These are phyloP conservation scores for Orius insidiosus DNA, from an alignment of 1,140 invertebrate genomes.

Conservation along the genomic window DNA sequence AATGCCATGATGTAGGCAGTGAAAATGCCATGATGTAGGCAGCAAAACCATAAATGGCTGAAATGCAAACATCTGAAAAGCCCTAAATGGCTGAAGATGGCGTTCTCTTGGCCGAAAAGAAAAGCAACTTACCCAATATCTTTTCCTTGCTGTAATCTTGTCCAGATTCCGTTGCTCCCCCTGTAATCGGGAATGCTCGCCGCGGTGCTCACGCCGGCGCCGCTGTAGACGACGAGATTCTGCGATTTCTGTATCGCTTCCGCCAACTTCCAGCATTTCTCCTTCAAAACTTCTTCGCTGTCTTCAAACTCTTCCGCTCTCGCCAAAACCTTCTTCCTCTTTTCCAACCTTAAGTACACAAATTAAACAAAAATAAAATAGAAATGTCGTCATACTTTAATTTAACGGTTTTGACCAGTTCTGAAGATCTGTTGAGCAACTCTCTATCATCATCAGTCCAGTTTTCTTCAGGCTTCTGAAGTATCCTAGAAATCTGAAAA, in stretches of 20 bases:
- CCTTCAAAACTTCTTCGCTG: constrained; percentile 44
- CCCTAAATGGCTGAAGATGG: too few species aligned
- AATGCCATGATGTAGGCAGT: too few species aligned
- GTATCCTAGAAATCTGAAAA: constrained; percentile 46
- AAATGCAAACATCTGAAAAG: too few species aligned
- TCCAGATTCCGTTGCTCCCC: constrained; percentile 79
- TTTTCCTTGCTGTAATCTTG: constrained; percentile 61
- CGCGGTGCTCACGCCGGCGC: constrained; percentile 89
- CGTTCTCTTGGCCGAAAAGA: too few species aligned
- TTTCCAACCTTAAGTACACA: constrained; percentile 33
- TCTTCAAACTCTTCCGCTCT: constrained; percentile 64
- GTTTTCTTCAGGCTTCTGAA: constrained; percentile 42
- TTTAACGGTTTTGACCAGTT: constrained; percentile 50
- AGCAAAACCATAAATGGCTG: too few species aligned
- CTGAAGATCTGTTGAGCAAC: constrained; percentile 42
- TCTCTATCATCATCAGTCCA: constrained; percentile 40
- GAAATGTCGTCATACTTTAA: constrained; percentile 35
- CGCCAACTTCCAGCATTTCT: constrained; percentile 63
- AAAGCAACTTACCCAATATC: constrained; percentile 53
- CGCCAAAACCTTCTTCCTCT: constrained; percentile 45
- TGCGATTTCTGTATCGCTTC: constrained; percentile 54
- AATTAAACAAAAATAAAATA: background rate
- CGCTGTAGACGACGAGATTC: constrained; percentile 77
- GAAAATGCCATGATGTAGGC: too few species aligned
- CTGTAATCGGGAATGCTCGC: constrained; percentile 84